Evolutionary conservation across 2,113 vertebrate genomes (phyloP).

Genomic region (Loxodonta africana): DNA sequence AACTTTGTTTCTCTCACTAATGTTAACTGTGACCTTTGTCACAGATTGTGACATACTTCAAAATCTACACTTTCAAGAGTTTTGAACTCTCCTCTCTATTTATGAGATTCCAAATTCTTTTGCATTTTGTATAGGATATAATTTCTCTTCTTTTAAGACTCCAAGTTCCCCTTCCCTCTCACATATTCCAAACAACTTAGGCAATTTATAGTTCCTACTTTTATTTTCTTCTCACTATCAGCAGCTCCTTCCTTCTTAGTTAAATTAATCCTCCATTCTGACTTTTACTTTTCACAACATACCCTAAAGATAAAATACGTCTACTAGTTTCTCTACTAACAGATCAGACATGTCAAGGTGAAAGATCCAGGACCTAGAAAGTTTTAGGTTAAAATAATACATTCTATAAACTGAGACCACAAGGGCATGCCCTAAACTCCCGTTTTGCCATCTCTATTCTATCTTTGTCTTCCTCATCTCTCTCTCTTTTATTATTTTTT

Average conservation of each 20-base stretch:
- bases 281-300: not conserved
- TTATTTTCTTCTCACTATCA: not conserved
- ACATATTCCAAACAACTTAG: too few species aligned
- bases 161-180: rapidly evolving
- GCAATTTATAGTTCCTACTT: not conserved
- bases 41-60: not conserved
- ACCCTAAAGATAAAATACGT: not conserved
- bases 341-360: not conserved
- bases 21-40: not conserved
- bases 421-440: rapidly evolving
- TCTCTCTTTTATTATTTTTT: not conserved
- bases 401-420: not conserved
- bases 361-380: not conserved
- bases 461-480: not conserved
- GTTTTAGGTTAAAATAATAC: not conserved
- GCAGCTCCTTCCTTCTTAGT: not conserved
- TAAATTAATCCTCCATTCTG: not conserved
- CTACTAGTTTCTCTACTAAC: not conserved
- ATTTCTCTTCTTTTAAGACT: not conserved
- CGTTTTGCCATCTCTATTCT: not conserved
- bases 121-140: not conserved
- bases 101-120: not conserved
- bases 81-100: not conserved
- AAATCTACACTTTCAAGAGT: too few species aligned
- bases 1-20: not conserved